A percentile compares a stretch with the other conserved stretches of the same genome.
Evolutionary conservation across 2,797 vertebrate species (phyloP).

Genomic region (Dendrocincla tyrannina): DNA sequence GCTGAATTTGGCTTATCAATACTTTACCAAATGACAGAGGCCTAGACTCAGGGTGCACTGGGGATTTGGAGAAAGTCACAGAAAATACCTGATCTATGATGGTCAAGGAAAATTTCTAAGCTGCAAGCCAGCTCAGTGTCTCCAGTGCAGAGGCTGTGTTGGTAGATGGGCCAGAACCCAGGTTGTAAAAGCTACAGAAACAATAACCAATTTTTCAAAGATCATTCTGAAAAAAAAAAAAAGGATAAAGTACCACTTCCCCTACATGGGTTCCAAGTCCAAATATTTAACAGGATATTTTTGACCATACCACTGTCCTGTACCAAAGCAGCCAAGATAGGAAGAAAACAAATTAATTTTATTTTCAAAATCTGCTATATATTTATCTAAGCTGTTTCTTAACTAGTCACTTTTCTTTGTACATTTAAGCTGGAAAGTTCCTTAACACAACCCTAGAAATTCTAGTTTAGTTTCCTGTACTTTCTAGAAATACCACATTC

Average conservation of each 20-base stretch:
- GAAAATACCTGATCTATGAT: neutral
- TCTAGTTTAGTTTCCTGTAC: neutral
- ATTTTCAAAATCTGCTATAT: neutral
- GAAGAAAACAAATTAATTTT: neutral
- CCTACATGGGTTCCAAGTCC: neutral
- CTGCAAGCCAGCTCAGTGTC: neutral
- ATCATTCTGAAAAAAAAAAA: neutral
- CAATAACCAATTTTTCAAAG: neutral
- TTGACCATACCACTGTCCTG: neutral
- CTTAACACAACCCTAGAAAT: neutral
- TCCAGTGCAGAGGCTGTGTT: neutral
- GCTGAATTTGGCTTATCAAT: neutral
- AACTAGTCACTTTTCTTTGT: neutral
- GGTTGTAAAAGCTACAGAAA: neutral
- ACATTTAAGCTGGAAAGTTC: neutral
- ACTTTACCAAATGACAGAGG: neutral
- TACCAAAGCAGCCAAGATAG: neutral
- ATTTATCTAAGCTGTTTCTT: neutral
- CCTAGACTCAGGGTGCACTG: neutral
- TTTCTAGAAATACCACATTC: neutral
- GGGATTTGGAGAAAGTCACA: neutral
- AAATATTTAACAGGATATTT: neutral
- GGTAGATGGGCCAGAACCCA: neutral
- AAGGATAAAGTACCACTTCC: neutral
- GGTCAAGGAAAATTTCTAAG: neutral